Conservation (phyloP, 1,140 invertebrate species). For the Lutraria rhynchaena region DNA sequence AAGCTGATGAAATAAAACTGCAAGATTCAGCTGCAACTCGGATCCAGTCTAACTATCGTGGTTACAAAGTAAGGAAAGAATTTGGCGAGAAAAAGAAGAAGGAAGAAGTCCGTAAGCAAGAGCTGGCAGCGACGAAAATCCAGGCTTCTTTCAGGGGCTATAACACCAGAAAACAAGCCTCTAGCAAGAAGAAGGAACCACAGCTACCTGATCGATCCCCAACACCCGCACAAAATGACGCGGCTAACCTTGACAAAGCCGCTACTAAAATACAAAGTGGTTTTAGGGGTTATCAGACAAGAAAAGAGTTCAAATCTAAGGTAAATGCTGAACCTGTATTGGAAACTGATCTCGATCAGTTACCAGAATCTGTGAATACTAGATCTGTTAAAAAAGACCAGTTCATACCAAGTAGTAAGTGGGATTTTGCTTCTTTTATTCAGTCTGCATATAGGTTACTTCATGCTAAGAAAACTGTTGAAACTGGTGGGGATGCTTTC, state of each 20-base stretch:
- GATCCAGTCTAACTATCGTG: conserved; percentile 85
- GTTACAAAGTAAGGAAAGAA: conserved; percentile 65
- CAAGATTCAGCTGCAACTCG: conserved; percentile 82
- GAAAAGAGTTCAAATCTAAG: conserved; percentile 56
- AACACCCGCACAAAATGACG: neutral
- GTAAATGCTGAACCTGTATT: conserved; percentile 44
- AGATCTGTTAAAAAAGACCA: conserved; percentile 32
- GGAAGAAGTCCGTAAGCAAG: neutral
- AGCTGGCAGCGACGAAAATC: conserved; percentile 38
- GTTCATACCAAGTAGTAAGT: conserved; percentile 36
- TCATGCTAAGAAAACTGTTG: conserved; percentile 6
- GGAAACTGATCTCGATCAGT: conserved; percentile 48
- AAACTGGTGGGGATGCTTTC: neutral
- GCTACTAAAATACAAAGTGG: conserved; percentile 87
- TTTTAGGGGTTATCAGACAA: conserved; percentile 75
- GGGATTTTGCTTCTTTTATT: conserved; percentile 25
- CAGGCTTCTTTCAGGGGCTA: conserved; percentile 48
- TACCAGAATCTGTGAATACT: conserved; percentile 43
- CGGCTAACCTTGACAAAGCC: conserved; percentile 72
- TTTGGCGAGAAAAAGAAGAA: conserved; percentile 10
- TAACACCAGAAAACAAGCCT: conserved; percentile 49
- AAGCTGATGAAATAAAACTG: conserved; percentile 14
- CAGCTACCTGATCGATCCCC: conserved; percentile 45
- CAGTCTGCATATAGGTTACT: conserved; percentile 39
- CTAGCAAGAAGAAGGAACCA: conserved; percentile 49